phyloP scores from a whole-genome alignment of 2,888 invertebrate species.

The Melanostoma scalare region DNA sequence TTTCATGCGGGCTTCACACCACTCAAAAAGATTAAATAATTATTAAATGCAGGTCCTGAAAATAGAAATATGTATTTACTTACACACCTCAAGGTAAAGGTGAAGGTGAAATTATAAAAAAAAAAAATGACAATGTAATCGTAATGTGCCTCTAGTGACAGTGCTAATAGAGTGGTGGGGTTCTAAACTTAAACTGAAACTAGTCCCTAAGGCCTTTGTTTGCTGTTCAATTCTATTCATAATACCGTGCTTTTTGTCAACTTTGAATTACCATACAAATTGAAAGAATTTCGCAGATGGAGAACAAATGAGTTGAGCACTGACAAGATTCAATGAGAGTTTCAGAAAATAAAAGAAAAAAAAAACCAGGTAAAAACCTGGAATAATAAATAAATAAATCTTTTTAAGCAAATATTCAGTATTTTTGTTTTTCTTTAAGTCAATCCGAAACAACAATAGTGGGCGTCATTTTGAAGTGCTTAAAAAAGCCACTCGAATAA shows the following conservation, averaged over 20 bases:
- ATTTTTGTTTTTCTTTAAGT: neutral
- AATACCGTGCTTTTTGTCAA: constrained; percentile 1
- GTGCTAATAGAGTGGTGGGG: constrained; percentile 10
- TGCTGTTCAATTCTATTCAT: neutral
- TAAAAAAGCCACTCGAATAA: constrained; percentile 3
- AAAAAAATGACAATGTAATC: neutral
- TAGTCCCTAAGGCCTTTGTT: constrained; percentile 8
- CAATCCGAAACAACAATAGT: constrained; percentile 23
- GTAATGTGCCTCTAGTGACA: neutral
- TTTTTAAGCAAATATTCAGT: constrained; percentile 53
- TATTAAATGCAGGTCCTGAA: too few species aligned
- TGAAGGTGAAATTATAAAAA: constrained; percentile 45
- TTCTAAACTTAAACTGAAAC: constrained; percentile 38
- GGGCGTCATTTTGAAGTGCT: constrained; percentile 40
- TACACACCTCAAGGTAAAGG: constrained; percentile 59
- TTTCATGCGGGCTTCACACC: too few species aligned
- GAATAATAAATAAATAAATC: constrained; percentile 16
- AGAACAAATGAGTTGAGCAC: neutral
- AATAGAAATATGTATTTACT: neutral
- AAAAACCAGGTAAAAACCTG: constrained; percentile 34
- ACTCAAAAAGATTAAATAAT: too few species aligned
- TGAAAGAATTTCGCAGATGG: constrained; percentile 19
- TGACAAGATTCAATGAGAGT: constrained; percentile 4
- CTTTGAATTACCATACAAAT: constrained; percentile 36
- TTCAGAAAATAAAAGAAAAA: constrained; percentile 13